These are phyloP conservation scores for Caracal caracal DNA, from an alignment of 2,113 vertebrate genomes.

Conservation along the genomic window DNA sequence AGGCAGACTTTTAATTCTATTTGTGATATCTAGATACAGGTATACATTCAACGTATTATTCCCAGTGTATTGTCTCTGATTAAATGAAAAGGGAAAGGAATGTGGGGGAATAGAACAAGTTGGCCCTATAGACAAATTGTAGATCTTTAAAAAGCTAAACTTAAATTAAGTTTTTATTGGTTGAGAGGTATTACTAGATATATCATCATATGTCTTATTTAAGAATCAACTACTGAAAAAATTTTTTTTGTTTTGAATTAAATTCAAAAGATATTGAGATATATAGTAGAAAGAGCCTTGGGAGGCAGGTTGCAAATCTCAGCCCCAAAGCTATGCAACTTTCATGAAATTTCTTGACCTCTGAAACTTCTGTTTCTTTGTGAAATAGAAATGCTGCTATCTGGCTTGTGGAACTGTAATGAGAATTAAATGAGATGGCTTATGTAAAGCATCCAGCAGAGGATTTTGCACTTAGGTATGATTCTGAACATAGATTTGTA, in stretches of 20 bases:
- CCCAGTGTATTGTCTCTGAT: background rate
- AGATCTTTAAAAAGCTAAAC: background rate
- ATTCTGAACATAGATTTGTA: background rate
- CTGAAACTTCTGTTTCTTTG: background rate
- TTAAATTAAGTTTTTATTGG: background rate
- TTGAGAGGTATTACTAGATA: background rate
- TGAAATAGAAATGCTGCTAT: background rate
- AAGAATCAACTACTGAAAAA: background rate
- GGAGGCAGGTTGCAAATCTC: background rate
- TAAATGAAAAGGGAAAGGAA: slow-evolving; percentile 11
- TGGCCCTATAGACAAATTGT: background rate
- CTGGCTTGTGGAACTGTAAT: background rate
- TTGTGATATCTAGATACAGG: background rate
- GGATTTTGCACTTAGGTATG: background rate
- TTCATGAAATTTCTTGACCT: background rate
- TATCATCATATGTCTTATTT: background rate
- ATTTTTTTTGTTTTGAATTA: background rate
- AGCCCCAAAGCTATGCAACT: background rate
- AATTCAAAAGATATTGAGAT: background rate
- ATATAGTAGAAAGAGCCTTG: background rate
- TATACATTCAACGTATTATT: background rate
- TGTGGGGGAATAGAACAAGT: background rate
- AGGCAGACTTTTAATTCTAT: background rate
- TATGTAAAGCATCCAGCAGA: background rate
- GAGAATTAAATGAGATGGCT: background rate